Base-by-base conservation (phyloP, 2,113 vertebrate species). In the Callocephalon fimbriatum region DNA sequence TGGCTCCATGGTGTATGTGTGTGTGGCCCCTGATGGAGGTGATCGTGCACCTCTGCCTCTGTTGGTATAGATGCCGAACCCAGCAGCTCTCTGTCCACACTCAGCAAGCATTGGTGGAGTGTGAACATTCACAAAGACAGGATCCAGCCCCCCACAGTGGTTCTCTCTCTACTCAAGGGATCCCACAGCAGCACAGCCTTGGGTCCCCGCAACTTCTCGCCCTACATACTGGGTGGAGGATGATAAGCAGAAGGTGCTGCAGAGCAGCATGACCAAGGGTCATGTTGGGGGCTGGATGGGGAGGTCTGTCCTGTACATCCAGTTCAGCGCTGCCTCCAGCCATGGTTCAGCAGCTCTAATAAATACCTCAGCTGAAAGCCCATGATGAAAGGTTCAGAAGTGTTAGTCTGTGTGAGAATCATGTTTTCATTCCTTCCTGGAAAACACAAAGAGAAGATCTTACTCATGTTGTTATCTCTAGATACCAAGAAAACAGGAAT, bases 241-340 rank as follows among this genome's bases (percentile, higher is more conserved):
- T 15, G 75, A 31, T 5, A 4, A 14, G 13, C 56, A 45, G 58
- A n/a, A 44, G 32, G 32, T 0, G 3, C 56, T 47, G 45, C 25
- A 19, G 63, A 38, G 47, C 50, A 18, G 15, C 2, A 19, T 4
- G 51, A 6, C 35, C 54, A 45, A 48, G 38, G 44, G 44, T 51
- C 3, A 0, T 32, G 38, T 0, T 27, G 56, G 15, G 65, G 91
- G 56, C 65, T 45, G 66, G 47, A 26, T 23, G 35, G 87, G 54
- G 77, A 71, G 42, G 66, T 85, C 78, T 56, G 22, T 82, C 94
- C 88, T 65, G 95, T 35, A 20, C 35, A 5, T 68, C 84, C 85
- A 92, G 92, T 44, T 71, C 81, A 15, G 31, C 42, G 1, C 51
- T 45, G 86, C 65, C 70, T 47, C 80, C 72, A 65, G 62, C 35